Percentiles rank a stretch among this genome's conserved stretches.
Conservation (phyloP, 1,140 invertebrate species). For the Conus ventricosus region DNA sequence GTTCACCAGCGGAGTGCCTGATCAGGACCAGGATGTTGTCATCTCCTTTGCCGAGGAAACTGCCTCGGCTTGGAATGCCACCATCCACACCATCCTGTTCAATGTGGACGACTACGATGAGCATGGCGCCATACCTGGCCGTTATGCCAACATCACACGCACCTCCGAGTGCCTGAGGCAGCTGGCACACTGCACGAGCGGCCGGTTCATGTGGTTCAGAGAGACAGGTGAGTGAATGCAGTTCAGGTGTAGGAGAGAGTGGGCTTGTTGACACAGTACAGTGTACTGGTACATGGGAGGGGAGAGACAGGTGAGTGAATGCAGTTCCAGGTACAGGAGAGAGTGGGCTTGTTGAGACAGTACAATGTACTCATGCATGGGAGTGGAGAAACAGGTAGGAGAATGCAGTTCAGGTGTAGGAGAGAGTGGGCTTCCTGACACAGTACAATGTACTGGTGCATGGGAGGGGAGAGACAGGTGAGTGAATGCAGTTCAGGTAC, state of each 20-base stretch:
- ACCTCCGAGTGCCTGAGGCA: conserved; percentile 72
- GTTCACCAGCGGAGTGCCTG: conserved; percentile 74
- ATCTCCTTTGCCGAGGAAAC: conserved; percentile 71
- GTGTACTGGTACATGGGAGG: too few relatives aligned
- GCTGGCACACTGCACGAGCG: conserved; percentile 71
- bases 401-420: not conserved
- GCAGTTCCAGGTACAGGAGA: too few relatives aligned
- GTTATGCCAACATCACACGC: conserved; percentile 74
- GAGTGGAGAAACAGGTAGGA: conserved; percentile 70
- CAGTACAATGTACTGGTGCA: too few relatives aligned
- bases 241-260: too few relatives aligned
- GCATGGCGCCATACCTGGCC: conserved; percentile 72
- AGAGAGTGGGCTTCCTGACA: too few relatives aligned
- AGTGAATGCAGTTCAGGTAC: too few relatives aligned
- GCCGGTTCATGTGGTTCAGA: conserved; percentile 75
- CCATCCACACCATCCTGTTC: conserved; percentile 72
- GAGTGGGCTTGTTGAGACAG: too few relatives aligned
- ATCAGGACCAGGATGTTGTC: conserved; percentile 70
- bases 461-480: too few relatives aligned
- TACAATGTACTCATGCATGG: too few relatives aligned
- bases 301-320: too few relatives aligned
- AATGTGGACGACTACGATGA: conserved; percentile 75
- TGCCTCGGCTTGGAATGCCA: conserved; percentile 60
- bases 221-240: conserved; percentile 68
- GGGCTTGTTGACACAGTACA: too few relatives aligned